phyloP scores from a whole-genome alignment of 2,797 vertebrate genomes.

The Leptodactylus fallax region DNA sequence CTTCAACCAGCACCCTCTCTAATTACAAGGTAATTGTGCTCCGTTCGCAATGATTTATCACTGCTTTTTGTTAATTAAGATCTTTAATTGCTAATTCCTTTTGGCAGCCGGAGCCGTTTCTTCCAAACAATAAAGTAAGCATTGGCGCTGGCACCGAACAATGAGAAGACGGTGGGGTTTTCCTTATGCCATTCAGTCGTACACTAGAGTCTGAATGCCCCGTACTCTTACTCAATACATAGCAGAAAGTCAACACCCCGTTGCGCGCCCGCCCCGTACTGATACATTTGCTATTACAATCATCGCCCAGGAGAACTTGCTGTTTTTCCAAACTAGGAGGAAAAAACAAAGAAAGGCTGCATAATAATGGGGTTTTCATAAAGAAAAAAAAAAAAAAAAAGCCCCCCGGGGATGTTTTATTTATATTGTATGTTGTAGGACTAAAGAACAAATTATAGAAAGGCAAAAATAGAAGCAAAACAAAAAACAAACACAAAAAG shows the following conservation, averaged over 20 bases:
- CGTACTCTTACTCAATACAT: not conserved
- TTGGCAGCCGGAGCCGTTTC: conserved; percentile 53
- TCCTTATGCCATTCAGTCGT: not conserved
- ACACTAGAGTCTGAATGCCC: not conserved
- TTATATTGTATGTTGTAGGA: too few species aligned
- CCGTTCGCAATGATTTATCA: conserved; percentile 42
- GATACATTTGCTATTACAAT: not conserved
- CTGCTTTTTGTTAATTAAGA: conserved; percentile 61
- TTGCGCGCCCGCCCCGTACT: not conserved
- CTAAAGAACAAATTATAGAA: not conserved
- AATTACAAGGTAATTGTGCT: conserved; percentile 46
- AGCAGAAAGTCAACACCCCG: not conserved
- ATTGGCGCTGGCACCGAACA: conserved; percentile 40
- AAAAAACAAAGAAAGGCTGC: not conserved
- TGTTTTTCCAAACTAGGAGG: conserved; percentile 28
- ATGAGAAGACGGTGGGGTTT: not conserved
- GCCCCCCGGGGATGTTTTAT: not conserved
- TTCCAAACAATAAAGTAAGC: conserved; percentile 33
- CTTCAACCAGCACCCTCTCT: conserved; percentile 10
- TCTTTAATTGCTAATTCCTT: conserved; percentile 61
- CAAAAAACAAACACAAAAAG: not conserved
- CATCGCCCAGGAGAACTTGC: not conserved
- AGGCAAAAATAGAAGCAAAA: conserved; percentile 28
- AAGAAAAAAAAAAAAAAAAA: not conserved
- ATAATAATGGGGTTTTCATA: not conserved